A percentile compares a stretch with the other conserved stretches of the same genome.
phyloP scores from a whole-genome alignment of 2,797 vertebrate species.

The Cyclura pinguis region DNA sequence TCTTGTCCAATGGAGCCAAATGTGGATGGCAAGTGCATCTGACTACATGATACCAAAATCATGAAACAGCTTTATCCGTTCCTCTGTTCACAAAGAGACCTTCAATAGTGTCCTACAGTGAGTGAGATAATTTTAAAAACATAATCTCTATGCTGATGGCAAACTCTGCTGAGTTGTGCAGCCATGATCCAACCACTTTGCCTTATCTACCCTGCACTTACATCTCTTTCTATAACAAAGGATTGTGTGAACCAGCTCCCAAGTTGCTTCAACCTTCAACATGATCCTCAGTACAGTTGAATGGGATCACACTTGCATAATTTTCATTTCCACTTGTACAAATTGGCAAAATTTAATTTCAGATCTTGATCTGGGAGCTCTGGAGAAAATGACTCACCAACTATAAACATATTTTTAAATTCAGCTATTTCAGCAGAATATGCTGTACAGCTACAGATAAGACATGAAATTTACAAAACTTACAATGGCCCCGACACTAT shows the following conservation, averaged over 20 bases:
- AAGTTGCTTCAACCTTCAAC: neutral
- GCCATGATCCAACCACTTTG: neutral
- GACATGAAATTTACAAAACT: neutral
- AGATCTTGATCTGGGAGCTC: neutral
- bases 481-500: neutral
- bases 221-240: neutral
- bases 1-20: neutral
- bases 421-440: neutral
- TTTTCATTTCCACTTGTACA: neutral
- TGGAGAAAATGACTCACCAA: slow-evolving; percentile 4
- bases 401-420: neutral
- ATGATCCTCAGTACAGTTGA: neutral
- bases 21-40: neutral
- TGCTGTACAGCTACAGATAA: neutral
- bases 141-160: neutral
- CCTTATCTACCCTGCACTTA: neutral
- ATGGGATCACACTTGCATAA: neutral
- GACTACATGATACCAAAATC: neutral
- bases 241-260: neutral
- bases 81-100: neutral
- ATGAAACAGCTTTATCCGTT: neutral
- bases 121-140: neutral
- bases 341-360: neutral
- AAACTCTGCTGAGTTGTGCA: too few species aligned
- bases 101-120: neutral